These are phyloP conservation scores for Trichogramma pretiosum DNA, from an alignment of 1,140 invertebrate genomes.

Conservation along the genomic window DNA sequence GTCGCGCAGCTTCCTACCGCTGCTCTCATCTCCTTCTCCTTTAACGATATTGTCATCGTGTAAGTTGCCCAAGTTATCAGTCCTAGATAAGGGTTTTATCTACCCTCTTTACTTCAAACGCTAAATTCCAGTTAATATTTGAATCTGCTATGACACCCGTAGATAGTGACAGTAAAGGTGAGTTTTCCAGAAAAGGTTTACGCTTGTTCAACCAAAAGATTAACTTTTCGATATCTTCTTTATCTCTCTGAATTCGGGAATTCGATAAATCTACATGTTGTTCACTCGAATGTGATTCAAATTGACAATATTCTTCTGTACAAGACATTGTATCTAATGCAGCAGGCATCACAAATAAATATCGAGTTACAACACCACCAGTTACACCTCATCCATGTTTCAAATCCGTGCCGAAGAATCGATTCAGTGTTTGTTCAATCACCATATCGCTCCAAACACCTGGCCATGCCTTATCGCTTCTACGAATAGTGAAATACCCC, in stretches of 20 bases:
- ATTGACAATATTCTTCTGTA: slow-evolving; percentile 19
- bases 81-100: too few species aligned
- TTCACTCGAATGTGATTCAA: slow-evolving; percentile 21
- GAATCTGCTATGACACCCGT: slow-evolving; percentile 20
- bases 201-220: background rate
- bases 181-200: slow-evolving; percentile 19
- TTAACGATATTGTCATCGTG: too few species aligned
- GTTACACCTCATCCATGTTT: slow-evolving; percentile 27
- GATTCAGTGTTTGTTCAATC: slow-evolving; percentile 30
- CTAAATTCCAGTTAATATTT: background rate
- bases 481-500: slow-evolving; percentile 27
- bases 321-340: slow-evolving; percentile 2
- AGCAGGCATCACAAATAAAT: slow-evolving; percentile 17
- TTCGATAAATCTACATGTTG: slow-evolving; percentile 18
- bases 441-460: slow-evolving; percentile 30
- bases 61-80: too few species aligned
- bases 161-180: slow-evolving; percentile 29
- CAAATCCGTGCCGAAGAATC: slow-evolving; percentile 27
- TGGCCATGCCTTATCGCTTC: slow-evolving; percentile 27
- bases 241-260: background rate
- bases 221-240: background rate
- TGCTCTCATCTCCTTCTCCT: too few species aligned
- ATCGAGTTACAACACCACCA: slow-evolving; percentile 15
- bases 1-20: too few species aligned
- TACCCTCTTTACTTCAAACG: too few species aligned